These are phyloP conservation scores for Neoniphon sammara DNA, from an alignment of 2,797 vertebrate genomes.

Conservation along the genomic window DNA sequence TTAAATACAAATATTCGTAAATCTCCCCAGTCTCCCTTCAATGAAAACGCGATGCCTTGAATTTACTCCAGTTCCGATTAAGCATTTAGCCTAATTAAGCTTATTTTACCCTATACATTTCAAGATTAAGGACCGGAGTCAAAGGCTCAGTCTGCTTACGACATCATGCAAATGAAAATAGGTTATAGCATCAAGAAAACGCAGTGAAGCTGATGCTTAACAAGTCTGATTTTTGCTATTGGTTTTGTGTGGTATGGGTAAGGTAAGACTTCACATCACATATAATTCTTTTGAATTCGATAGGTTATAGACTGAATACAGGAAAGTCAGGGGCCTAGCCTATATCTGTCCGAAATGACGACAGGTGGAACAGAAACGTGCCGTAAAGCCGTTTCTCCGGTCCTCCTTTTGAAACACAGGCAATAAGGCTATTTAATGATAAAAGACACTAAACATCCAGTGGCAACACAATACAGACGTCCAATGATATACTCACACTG, in stretches of 20 bases:
- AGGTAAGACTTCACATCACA: no score
- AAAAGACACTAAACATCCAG: neutral
- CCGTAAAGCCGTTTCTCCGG: neutral
- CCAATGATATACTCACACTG: conserved; percentile 84
- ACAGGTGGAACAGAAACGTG: conserved; percentile 22
- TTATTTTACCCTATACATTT: neutral
- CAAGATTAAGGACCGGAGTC: no score
- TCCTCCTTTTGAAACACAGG: neutral
- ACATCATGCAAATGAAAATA: neutral
- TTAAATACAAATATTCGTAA: neutral
- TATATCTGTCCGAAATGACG: neutral
- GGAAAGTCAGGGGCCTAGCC: neutral
- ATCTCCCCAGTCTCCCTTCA: neutral
- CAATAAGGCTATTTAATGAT: neutral
- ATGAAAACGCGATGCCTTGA: neutral
- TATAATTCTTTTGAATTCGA: neutral
- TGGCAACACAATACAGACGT: neutral
- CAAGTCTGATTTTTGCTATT: neutral
- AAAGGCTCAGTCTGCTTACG: no score
- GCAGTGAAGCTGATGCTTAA: no score
- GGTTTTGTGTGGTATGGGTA: neutral
- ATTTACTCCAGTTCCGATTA: neutral
- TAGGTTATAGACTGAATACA: neutral
- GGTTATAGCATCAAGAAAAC: neutral
- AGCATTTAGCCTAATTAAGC: neutral